Base-by-base conservation (phyloP, 1,140 invertebrate species). In the Campoletis sonorensis region DNA sequence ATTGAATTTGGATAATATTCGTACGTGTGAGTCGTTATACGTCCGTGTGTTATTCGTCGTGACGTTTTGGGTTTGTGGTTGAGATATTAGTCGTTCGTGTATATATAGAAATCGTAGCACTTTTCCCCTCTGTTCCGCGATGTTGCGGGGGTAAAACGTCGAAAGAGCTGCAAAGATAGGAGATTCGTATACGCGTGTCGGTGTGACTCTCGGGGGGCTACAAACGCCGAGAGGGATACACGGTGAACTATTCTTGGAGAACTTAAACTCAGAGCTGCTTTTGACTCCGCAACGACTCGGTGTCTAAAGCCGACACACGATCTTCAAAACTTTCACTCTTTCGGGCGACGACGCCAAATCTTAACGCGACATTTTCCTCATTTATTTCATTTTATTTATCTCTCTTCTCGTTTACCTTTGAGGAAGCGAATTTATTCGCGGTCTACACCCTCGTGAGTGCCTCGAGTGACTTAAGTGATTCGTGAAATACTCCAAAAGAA, bases 181-280 rank as follows among this genome's bases (percentile, higher is more conserved):
- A 45, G 5, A 45, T 45, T 45, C 40, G 40, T 45, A 45, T 45
- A 45, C 40, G 40, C 40, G 40, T 45, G 7, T 8, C 40, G 40
- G 40, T 45, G 40, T 45, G 40, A 45, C 8, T 3, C 40, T 45
- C 40, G 40, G 61, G 11, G 23, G 11, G 61, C n/a, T 64, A 64
- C 11, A 64, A 64, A 64, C 21, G 23, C 18, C 51, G 86, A 71
- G 86, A 89, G 90, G 88, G 87, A 90, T 64, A 86, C 86, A 54
- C 51, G 51, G 85, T 84, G 80, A 85, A 91, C 91, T 92, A 92
- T 92, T 92, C 91, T 92, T 89, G 91, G 91, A 91, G 86, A 90
- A 91, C 88, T 90, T 91, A 82, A 91, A 70, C 84, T 89, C 87
- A 89, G 87, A 90, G 85, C 84, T 86, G 87, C 86, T 88, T 87